Evolutionary conservation across 2,888 invertebrate species (phyloP).

Genomic region (Harpalus rubripes): DNA sequence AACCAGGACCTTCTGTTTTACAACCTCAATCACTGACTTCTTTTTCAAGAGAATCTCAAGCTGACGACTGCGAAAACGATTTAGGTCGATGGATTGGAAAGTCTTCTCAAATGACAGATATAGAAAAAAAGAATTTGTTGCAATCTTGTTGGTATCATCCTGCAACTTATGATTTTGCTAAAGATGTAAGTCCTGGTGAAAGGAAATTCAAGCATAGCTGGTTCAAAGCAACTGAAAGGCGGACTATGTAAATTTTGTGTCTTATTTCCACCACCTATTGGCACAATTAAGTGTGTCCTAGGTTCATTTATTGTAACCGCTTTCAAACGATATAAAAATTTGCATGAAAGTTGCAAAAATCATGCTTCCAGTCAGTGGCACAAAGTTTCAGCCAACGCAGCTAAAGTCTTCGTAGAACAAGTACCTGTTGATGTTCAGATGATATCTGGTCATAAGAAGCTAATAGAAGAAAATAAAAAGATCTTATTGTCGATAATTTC

Average conservation of each 20-base stretch:
- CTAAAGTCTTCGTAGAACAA: slow-evolving; percentile 70
- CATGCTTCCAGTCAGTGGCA: slow-evolving; percentile 70
- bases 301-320: slow-evolving; percentile 71
- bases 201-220: too few species aligned
- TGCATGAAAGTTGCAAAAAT: slow-evolving; percentile 70
- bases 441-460: slow-evolving; percentile 69
- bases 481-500: slow-evolving; percentile 67
- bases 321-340: slow-evolving; percentile 70
- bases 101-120: too few species aligned
- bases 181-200: too few species aligned
- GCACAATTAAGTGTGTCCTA: slow-evolving; percentile 68
- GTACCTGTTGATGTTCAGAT: slow-evolving; percentile 20
- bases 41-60: too few species aligned
- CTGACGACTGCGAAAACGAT: too few species aligned
- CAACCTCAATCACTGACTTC: too few species aligned
- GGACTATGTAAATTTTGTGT: slow-evolving; percentile 69
- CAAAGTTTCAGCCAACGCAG: slow-evolving; percentile 70
- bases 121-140: too few species aligned
- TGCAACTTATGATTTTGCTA: too few species aligned
- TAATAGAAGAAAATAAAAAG: slow-evolving; percentile 69
- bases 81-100: too few species aligned
- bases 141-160: too few species aligned
- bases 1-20: too few species aligned
- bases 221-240: slow-evolving; percentile 69
- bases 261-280: slow-evolving; percentile 68